These are phyloP conservation scores for Agriopis marginaria DNA, from an alignment of 2,888 invertebrate species.

Conservation along the genomic window DNA sequence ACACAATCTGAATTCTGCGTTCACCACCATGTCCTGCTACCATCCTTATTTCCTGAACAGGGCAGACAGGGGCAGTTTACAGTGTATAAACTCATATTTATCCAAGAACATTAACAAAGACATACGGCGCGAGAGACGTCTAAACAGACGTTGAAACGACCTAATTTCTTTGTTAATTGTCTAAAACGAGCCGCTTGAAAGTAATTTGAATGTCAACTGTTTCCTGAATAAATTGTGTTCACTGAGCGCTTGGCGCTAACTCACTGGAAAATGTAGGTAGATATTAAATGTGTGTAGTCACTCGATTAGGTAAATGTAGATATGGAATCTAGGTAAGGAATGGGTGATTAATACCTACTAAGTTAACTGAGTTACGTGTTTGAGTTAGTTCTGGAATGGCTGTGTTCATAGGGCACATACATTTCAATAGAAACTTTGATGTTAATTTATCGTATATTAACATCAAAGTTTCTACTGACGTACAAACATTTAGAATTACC, in stretches of 20 bases:
- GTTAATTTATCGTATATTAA: too few species aligned
- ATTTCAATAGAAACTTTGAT: too few species aligned
- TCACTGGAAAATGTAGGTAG: conserved; percentile 9
- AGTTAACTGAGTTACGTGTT: background rate
- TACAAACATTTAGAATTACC: too few species aligned
- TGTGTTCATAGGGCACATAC: too few species aligned
- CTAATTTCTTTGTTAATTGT: conserved; percentile 45
- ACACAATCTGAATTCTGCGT: too few species aligned
- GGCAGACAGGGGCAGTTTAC: too few species aligned
- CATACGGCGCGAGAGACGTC: conserved; percentile 12
- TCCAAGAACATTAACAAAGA: conserved; percentile 19
- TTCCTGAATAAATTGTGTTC: conserved; percentile 49
- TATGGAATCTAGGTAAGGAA: conserved; percentile 7
- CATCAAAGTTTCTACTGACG: too few species aligned
- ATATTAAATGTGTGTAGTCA: conserved; percentile 17
- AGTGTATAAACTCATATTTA: conserved; percentile 30
- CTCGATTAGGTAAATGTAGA: conserved; percentile 11
- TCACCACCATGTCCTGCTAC: too few species aligned
- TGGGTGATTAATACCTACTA: background rate
- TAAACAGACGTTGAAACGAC: conserved; percentile 16
- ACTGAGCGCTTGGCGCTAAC: conserved; percentile 37
- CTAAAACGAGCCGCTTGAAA: conserved; percentile 48
- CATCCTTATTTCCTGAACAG: too few species aligned
- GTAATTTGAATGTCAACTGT: conserved; percentile 55
- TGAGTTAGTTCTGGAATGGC: too few species aligned